phyloP scores from a whole-genome alignment of 2,113 vertebrate species.

The Rhipidura dahli region DNA sequence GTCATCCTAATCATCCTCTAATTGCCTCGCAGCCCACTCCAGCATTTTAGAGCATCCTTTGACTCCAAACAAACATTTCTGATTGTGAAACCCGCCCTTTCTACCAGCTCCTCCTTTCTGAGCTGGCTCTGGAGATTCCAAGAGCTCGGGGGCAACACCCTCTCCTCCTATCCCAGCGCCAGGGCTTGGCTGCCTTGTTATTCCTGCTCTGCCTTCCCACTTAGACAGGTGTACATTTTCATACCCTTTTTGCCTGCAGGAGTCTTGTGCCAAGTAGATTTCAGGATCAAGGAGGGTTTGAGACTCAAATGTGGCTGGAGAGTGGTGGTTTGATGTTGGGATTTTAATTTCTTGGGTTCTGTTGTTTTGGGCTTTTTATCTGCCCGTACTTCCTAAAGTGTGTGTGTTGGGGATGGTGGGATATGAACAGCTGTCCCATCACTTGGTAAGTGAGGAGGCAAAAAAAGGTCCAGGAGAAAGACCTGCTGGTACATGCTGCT shows the following conservation, averaged over 20 bases:
- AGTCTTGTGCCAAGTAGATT: neutral
- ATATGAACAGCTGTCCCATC: neutral
- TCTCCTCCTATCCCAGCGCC: fast-evolving
- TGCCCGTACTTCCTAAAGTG: neutral
- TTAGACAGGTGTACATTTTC: neutral
- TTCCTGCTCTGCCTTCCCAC: neutral
- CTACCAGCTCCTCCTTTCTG: neutral
- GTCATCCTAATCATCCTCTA: neutral
- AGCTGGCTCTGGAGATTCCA: neutral
- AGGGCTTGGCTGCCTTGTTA: neutral
- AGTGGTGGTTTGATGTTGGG: neutral
- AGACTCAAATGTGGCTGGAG: neutral
- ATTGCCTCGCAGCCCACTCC: neutral
- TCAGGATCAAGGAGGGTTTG: neutral
- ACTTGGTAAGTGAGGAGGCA: neutral
- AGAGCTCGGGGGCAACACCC: neutral
- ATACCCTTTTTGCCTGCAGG: neutral
- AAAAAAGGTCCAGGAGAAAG: neutral
- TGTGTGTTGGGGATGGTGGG: neutral
- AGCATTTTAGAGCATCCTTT: neutral
- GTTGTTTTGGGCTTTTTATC: neutral
- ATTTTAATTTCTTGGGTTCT: neutral
- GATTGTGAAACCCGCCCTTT: fast-evolving
- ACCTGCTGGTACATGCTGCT: neutral
- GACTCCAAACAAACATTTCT: neutral